phyloP scores from a whole-genome alignment of 2,888 invertebrate species.

The Loripinus fragilis region DNA sequence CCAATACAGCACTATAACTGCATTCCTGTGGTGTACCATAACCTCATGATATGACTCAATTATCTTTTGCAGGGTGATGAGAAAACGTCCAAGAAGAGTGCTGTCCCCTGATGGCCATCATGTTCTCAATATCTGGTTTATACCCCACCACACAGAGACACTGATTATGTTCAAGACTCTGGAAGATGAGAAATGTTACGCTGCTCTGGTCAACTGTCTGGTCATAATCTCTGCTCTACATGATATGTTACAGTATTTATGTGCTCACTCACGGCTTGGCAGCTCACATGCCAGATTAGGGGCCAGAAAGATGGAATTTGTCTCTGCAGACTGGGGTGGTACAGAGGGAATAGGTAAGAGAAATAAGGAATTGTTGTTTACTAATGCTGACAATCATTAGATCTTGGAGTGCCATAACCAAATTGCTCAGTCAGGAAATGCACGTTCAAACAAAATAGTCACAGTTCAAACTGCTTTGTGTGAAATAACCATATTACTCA shows the following conservation, averaged over 20 bases:
- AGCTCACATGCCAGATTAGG: conserved; percentile 77
- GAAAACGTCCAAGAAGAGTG: conserved; percentile 78
- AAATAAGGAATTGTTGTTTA: not conserved
- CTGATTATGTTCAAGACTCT: conserved; percentile 80
- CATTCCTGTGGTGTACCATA: no score
- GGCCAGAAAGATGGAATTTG: conserved; percentile 76
- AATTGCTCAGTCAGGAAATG: no score
- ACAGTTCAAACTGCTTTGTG: no score
- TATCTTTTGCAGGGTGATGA: conserved; percentile 70
- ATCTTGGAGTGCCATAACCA: no score
- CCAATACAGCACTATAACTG: no score
- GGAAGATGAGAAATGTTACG: conserved; percentile 73
- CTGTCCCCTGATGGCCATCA: conserved; percentile 78
- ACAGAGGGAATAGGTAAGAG: conserved; percentile 81
- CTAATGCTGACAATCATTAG: no score
- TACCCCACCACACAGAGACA: conserved; percentile 81
- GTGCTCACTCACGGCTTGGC: conserved; percentile 81
- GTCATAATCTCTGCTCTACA: conserved; percentile 79
- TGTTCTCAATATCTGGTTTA: conserved; percentile 83
- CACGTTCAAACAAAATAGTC: no score
- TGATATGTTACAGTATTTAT: conserved; percentile 82
- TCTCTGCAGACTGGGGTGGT: conserved; percentile 82
- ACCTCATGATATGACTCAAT: no score
- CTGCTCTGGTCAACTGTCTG: conserved; percentile 73
- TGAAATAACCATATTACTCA: no score